Percentiles rank a stretch among this genome's conserved stretches.
phyloP scores from a whole-genome alignment of 2,113 vertebrate species.

The Dendrocopos noguchii region DNA sequence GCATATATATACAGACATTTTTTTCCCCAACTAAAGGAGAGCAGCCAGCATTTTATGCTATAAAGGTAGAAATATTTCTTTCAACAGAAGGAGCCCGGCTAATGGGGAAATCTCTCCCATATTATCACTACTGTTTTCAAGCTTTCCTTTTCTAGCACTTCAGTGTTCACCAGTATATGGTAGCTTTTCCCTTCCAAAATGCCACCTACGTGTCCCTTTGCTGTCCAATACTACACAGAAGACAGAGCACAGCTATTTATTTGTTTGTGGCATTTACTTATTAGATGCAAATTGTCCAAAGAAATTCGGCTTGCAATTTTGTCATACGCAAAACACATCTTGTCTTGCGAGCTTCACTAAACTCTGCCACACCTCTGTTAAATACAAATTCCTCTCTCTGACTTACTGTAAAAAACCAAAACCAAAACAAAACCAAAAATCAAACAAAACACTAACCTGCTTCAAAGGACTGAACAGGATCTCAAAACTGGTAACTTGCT shows the following conservation, averaged over 20 bases:
- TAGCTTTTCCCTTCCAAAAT: neutral
- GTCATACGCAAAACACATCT: neutral
- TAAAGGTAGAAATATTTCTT: neutral
- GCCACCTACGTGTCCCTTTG: neutral
- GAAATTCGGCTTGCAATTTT: neutral
- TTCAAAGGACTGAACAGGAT: conserved; percentile 14
- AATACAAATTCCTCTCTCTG: neutral
- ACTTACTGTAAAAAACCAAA: neutral
- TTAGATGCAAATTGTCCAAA: neutral
- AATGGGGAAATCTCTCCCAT: neutral
- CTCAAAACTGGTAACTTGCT: neutral
- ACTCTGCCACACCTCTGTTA: neutral
- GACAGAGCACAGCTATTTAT: neutral
- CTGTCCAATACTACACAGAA: neutral
- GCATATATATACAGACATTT: neutral
- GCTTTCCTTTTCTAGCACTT: neutral
- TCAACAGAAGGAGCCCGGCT: neutral
- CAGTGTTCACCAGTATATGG: neutral
- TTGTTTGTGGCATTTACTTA: neutral
- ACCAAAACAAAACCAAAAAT: too few relatives aligned
- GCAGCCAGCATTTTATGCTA: neutral
- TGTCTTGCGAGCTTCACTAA: neutral
- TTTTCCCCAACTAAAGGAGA: neutral
- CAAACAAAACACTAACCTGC: conserved; percentile 50
- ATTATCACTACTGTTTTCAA: neutral